Percentiles rank a stretch among this genome's conserved stretches.
Evolutionary conservation across 2,888 invertebrate species (phyloP).

Genomic region (Adela reaumurella): DNA sequence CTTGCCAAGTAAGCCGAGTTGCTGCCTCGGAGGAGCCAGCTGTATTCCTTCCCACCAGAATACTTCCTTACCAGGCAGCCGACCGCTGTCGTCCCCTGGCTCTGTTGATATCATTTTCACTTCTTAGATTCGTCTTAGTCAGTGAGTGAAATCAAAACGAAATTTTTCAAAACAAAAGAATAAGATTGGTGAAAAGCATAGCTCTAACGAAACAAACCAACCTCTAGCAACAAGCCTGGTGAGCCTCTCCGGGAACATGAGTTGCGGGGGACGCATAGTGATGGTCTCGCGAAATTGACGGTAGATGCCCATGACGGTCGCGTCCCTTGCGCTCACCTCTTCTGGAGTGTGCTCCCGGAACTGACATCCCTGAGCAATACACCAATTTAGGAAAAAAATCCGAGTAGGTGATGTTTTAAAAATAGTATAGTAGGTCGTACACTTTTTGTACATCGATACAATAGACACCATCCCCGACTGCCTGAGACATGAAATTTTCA

Average conservation of each 20-base stretch:
- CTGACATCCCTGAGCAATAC: conserved; percentile 75
- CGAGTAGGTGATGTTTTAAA: too few relatives aligned
- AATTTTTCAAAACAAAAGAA: too few relatives aligned
- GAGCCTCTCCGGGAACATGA: conserved; percentile 65
- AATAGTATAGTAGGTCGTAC: too few relatives aligned
- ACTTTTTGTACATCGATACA: too few relatives aligned
- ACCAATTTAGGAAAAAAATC: too few relatives aligned
- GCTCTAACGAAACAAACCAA: conserved; percentile 16
- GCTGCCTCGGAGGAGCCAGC: conserved; percentile 59
- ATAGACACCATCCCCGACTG: too few relatives aligned
- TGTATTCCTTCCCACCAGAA: conserved; percentile 74
- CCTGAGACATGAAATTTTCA: too few relatives aligned
- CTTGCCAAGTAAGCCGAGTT: conserved; percentile 60
- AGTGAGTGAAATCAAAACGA: too few relatives aligned
- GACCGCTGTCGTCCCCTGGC: conserved; percentile 42
- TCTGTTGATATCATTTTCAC: too few relatives aligned
- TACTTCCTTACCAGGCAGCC: conserved; percentile 61
- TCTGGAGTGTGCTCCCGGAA: conserved; percentile 68
- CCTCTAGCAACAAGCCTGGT: conserved; percentile 64
- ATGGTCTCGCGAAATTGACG: conserved; percentile 56
- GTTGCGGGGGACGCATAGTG: conserved; percentile 61
- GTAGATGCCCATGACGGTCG: conserved; percentile 61
- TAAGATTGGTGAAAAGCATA: too few relatives aligned
- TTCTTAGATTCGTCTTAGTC: too few relatives aligned
- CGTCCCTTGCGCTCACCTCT: conserved; percentile 62